phyloP scores from a whole-genome alignment of 2,888 invertebrate species.

The Sphaerophoria rueppellii region DNA sequence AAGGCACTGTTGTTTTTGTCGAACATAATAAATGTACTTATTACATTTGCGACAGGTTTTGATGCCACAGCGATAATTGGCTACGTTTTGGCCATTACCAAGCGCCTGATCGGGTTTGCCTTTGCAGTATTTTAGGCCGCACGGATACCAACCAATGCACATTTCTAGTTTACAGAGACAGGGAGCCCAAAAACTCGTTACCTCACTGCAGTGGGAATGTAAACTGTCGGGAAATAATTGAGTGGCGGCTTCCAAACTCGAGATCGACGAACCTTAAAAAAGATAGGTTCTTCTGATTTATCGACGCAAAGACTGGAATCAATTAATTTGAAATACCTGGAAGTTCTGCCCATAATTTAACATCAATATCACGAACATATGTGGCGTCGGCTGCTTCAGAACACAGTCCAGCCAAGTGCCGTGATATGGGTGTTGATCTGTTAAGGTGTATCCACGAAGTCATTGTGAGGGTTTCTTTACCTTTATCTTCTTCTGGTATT shows the following conservation, averaged over 20 bases:
- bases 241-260: slow-evolving; percentile 88
- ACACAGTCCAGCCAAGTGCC: slow-evolving; percentile 90
- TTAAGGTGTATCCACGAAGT: slow-evolving; percentile 90
- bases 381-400: slow-evolving; percentile 89
- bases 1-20: slow-evolving; percentile 91
- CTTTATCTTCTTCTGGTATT: slow-evolving; percentile 94
- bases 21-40: slow-evolving; percentile 92
- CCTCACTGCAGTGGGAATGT: slow-evolving; percentile 86
- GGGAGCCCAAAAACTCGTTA: slow-evolving; percentile 87
- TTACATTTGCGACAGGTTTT: slow-evolving; percentile 96
- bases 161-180: slow-evolving; percentile 94
- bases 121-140: slow-evolving; percentile 96
- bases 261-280: slow-evolving; percentile 86
- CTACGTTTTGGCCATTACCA: slow-evolving; percentile 83
- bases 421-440: slow-evolving; percentile 87
- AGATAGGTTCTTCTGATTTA: not conserved
- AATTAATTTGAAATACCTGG: slow-evolving; percentile 86
- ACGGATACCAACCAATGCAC: slow-evolving; percentile 98
- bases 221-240: slow-evolving; percentile 86
- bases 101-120: slow-evolving; percentile 85
- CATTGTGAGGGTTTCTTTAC: slow-evolving; percentile 91
- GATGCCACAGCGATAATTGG: slow-evolving; percentile 96
- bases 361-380: slow-evolving; percentile 90
- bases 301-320: not conserved
- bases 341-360: slow-evolving; percentile 90